Evolutionary conservation across 2,888 invertebrate species (phyloP).

Genomic region (Thecocarcelia acutangulata): DNA sequence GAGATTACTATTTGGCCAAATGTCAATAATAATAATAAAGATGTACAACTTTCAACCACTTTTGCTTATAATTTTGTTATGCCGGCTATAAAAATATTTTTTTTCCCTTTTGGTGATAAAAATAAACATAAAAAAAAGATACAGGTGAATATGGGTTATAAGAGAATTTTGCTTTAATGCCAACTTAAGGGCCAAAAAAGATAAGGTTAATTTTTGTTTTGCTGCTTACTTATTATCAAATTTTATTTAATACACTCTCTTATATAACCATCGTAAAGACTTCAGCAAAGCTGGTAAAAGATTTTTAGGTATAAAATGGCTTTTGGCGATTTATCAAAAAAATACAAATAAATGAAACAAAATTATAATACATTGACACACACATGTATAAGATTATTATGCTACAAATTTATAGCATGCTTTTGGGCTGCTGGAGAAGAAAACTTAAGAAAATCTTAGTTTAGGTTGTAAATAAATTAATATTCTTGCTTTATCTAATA

Average conservation of each 20-base stretch:
- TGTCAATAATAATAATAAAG: slow-evolving; percentile 48
- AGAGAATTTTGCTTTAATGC: too few species aligned
- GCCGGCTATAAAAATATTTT: background rate
- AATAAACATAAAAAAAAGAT: background rate
- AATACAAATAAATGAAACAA: slow-evolving; percentile 8
- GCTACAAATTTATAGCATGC: slow-evolving; percentile 4
- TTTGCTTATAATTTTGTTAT: background rate
- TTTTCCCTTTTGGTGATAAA: background rate
- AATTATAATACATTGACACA: background rate
- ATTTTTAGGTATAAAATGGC: slow-evolving; percentile 34
- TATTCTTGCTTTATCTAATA: slow-evolving; percentile 57
- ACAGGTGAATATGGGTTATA: too few species aligned
- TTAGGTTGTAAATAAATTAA: slow-evolving; percentile 48
- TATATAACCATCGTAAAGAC: background rate
- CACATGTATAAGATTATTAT: background rate
- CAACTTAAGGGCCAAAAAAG: background rate
- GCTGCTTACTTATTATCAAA: background rate
- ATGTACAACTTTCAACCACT: slow-evolving; percentile 38
- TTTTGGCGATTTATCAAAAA: slow-evolving; percentile 52
- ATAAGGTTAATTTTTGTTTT: background rate
- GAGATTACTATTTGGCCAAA: slow-evolving; percentile 39
- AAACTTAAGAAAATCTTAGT: background rate
- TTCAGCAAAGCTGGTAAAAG: background rate
- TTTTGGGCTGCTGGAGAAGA: slow-evolving; percentile 3
- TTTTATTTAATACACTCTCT: background rate